Evolutionary conservation across 2,888 invertebrate genomes (phyloP).

Genomic region (Sphaeridia pumilis): DNA sequence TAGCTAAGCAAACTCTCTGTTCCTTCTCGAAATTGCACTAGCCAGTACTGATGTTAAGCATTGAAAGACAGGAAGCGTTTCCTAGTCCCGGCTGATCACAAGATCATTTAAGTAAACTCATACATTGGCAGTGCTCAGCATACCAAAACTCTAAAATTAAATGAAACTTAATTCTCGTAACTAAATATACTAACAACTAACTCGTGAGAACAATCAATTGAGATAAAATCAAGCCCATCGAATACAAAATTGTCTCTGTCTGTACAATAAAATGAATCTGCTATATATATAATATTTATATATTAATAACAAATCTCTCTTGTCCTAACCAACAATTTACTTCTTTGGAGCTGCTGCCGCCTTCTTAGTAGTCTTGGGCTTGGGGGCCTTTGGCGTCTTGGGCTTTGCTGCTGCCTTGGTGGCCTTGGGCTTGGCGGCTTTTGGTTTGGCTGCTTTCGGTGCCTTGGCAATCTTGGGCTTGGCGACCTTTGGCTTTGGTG

Average conservation of each 20-base stretch:
- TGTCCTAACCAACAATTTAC: not conserved
- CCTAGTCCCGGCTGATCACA: not conserved
- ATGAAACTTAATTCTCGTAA: too few species aligned
- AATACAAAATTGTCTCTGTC: not conserved
- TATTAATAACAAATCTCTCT: not conserved
- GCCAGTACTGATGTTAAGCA: not conserved
- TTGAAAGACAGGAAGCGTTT: not conserved
- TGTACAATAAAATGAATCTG: not conserved
- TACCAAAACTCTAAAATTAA: too few species aligned
- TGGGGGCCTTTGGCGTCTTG: slow-evolving; percentile 4
- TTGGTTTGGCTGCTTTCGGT: slow-evolving; percentile 9
- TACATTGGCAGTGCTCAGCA: not conserved
- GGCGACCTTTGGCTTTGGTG: slow-evolving; percentile 3
- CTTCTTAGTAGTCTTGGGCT: not conserved
- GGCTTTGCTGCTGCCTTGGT: slow-evolving; percentile 9
- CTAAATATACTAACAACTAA: not conserved
- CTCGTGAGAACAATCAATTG: not conserved
- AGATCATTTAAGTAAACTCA: not conserved
- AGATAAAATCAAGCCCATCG: not conserved
- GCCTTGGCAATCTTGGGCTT: not conserved
- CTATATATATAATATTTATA: not conserved
- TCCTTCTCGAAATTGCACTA: not conserved
- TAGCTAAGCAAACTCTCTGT: too few species aligned
- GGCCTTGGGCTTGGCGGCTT: not conserved
- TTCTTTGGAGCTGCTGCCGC: slow-evolving; percentile 2